Percentiles rank a stretch among this genome's conserved stretches.
phyloP scores from a whole-genome alignment of 2,888 invertebrate species.

The Zelleria hepariella region DNA sequence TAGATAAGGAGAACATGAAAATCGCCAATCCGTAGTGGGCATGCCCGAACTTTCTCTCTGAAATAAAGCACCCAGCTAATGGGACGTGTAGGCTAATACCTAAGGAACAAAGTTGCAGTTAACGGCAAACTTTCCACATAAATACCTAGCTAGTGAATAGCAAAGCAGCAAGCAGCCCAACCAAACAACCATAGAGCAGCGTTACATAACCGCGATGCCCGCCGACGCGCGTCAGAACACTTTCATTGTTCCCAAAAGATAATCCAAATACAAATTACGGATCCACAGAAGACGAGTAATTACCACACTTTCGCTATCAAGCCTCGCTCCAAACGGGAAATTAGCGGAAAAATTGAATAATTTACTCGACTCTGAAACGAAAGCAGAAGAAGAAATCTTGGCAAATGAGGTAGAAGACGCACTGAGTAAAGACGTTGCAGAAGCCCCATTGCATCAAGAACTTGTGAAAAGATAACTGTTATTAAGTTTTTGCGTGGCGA shows the following conservation, averaged over 20 bases:
- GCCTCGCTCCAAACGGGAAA: constrained; percentile 18
- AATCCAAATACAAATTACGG: not conserved
- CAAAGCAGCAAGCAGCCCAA: not conserved
- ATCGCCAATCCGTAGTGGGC: too few relatives aligned
- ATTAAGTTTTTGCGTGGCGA: not conserved
- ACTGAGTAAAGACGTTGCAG: too few relatives aligned
- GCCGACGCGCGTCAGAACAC: not conserved
- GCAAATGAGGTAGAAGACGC: constrained; percentile 11
- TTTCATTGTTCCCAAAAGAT: not conserved
- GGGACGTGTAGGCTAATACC: too few relatives aligned
- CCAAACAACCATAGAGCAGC: not conserved
- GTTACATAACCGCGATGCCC: not conserved
- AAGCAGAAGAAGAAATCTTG: constrained; percentile 7
- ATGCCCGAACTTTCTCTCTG: too few relatives aligned
- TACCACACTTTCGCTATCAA: constrained; percentile 14
- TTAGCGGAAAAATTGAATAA: constrained; percentile 25
- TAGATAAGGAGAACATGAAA: too few relatives aligned
- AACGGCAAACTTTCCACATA: not conserved
- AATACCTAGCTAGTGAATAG: not conserved
- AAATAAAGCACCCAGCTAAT: too few relatives aligned
- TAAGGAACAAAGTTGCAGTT: too few relatives aligned
- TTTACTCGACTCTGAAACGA: constrained; percentile 15
- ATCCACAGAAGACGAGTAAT: constrained; percentile 4
- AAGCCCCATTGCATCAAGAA: too few relatives aligned
- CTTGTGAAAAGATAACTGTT: too few relatives aligned